Base-by-base conservation (phyloP, 2,113 vertebrate species). In the Pygoscelis antarcticus region DNA sequence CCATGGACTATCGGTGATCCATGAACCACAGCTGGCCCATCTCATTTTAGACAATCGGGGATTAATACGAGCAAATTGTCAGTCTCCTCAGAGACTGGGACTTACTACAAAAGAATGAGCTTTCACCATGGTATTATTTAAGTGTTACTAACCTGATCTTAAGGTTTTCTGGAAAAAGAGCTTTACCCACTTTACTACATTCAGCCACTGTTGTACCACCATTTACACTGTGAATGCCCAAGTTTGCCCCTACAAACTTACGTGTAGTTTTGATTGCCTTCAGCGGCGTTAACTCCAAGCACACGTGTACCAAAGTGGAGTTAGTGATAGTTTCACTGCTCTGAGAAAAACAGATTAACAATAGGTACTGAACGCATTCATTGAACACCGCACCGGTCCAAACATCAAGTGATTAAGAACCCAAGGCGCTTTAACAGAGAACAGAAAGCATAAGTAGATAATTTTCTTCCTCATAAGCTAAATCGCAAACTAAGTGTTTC, bases 1-100 rank as follows among this genome's bases (percentile, higher is more conserved):
- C 64, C 69, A 65, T 9, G 34, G 69, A 78, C 86, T 81, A 4
- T 10, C 4, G 5, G 52, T 69, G 80, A 84, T 87, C 77, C 69
- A 87, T n/a, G 47, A 84, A 91, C 54, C 69, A 75, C 52, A 92
- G 60, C 72, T 91, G 69, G 52, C 19, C 86, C 62, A 64, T 46
- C 18, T 79, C 30, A 74, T 76, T 92, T 82, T 7, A 94, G 54
- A 62, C 61, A 58, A 47, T 57, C 66, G 42, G 9, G 11, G 52
- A 76, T 90, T 78, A 82, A 58, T 72, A 19, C 47, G 62, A 34
- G 68, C 70, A 92, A 77, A 87, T 5, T 92, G 15, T 36, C 30
- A 77, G 61, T 38, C 44, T 82, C 52, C 36, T 44, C 51, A 72
- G 32, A 87, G 52, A 38, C 57, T 51, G 36, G 3, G 47, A 92